phyloP scores from a whole-genome alignment of 2,797 vertebrate genomes.

The Dromococcyx pavoninus region DNA sequence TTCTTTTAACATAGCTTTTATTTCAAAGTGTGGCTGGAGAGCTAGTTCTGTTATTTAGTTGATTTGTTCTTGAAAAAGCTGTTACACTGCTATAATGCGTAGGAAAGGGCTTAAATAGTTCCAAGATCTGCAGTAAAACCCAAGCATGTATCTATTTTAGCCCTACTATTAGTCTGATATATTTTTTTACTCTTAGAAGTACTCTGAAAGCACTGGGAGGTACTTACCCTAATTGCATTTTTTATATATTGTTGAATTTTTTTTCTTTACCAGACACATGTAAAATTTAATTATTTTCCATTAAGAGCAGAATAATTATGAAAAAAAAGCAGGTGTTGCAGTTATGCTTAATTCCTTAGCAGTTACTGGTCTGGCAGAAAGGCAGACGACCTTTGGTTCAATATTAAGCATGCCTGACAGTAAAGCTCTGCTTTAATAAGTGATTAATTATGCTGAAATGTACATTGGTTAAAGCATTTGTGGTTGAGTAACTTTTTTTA shows the following conservation, averaged over 20 bases:
- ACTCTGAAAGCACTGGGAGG: not conserved
- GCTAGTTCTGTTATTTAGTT: not conserved
- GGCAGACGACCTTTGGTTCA: not conserved
- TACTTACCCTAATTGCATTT: not conserved
- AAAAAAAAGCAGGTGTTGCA: slow-evolving; percentile 50
- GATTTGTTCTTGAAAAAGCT: not conserved
- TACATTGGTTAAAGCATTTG: slow-evolving; percentile 26
- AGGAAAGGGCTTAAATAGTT: not conserved
- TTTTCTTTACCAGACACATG: not conserved
- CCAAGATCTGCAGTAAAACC: not conserved
- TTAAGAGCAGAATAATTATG: slow-evolving; percentile 53
- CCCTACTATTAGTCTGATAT: not conserved
- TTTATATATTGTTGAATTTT: not conserved
- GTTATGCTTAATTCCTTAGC: not conserved
- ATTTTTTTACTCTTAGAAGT: not conserved
- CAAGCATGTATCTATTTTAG: not conserved
- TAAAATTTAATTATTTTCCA: not conserved
- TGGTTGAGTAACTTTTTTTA: not conserved
- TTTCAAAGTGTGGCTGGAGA: not conserved
- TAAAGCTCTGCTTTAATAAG: slow-evolving; percentile 62
- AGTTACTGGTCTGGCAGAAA: not conserved
- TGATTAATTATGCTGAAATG: slow-evolving; percentile 45
- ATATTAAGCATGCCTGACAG: not conserved
- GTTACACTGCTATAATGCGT: not conserved
- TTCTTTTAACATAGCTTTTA: not conserved